Base-by-base conservation (phyloP, 2,113 vertebrate genomes). In the Bubo scandiacus region DNA sequence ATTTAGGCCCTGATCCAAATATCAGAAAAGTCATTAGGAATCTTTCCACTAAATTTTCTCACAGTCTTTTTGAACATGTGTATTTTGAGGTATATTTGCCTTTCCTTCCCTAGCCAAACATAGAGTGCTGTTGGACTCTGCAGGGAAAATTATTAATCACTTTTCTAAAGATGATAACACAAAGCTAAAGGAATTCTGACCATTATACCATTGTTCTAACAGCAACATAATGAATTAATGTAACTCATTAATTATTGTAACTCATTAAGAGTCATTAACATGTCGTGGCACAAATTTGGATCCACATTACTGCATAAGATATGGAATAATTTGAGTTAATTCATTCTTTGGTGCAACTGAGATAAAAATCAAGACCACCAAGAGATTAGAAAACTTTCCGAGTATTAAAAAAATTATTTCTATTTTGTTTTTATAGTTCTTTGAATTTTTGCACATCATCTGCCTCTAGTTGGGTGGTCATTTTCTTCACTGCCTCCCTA, bases 291-390 rank as follows among this genome's bases (percentile, higher is more conserved):
- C 55, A 78, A 82, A 86, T 90, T 95, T 94, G 68, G 20, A 94
- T 92, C 10, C 42, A 81, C 23, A 34, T 86, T 84, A 74, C 17
- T 42, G 27, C 15, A 19, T 52, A n/a, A 43, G 38, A 86, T 67
- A 71, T 74, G 22, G n/a, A 90, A 77, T 85, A 58, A 75, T 67
- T 82, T 77, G 34, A 77, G 23, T 87, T 72, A 84, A 70, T 74
- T 73, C 43, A 74, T 81, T 90, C 23, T 14, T 83, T 65, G 36
- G 9, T 91, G 51, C 47, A 84, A 81, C n/a, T 59, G 67, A 94
- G 93, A 88, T 96, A 92, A 92, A 90, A 92, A 92, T 88, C 86
- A 94, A 93, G 93, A 96, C 88, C 71, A 88, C 68, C 82, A 96
- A 52, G 71, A 78, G 68, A 83, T 67, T 73, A 83, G 68, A 77